phyloP scores from a whole-genome alignment of 2,797 vertebrate species.

The Podarcis lilfordi region DNA sequence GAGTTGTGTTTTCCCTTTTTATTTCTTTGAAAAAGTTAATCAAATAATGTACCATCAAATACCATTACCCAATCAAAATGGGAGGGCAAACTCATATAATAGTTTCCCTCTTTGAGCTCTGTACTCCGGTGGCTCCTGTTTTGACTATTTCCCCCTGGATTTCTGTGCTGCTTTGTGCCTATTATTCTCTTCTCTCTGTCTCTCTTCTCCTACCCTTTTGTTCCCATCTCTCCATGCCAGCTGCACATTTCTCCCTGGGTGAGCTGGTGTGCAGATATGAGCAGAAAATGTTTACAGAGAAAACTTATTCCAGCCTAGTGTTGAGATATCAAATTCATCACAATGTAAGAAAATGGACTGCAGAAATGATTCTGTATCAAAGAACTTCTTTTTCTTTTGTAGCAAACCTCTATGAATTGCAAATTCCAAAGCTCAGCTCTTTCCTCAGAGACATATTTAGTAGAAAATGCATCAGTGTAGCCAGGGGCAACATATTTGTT shows the following conservation, averaged over 20 bases:
- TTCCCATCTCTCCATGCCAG: not conserved
- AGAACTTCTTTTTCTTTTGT: not conserved
- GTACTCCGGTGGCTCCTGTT: not conserved
- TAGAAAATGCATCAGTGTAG: not conserved
- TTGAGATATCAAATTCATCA: conserved; percentile 16
- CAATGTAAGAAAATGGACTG: not conserved
- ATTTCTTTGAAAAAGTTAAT: not conserved
- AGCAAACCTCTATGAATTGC: not conserved
- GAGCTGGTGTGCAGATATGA: not conserved
- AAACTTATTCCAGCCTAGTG: not conserved
- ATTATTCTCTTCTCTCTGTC: not conserved
- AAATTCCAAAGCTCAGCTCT: conserved; percentile 8
- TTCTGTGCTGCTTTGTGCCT: not conserved
- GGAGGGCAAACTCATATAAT: not conserved
- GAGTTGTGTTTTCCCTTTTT: not conserved
- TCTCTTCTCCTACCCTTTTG: not conserved
- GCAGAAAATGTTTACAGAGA: not conserved
- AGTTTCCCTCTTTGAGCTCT: not conserved
- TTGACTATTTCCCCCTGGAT: not conserved
- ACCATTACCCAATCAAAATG: not conserved
- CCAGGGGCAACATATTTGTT: conserved; percentile 6
- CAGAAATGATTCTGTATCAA: conserved; percentile 26
- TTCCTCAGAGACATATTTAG: not conserved
- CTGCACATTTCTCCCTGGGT: not conserved
- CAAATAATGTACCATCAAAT: not conserved